phyloP scores from a whole-genome alignment of 2,113 vertebrate species.

The Antechinus flavipes region DNA sequence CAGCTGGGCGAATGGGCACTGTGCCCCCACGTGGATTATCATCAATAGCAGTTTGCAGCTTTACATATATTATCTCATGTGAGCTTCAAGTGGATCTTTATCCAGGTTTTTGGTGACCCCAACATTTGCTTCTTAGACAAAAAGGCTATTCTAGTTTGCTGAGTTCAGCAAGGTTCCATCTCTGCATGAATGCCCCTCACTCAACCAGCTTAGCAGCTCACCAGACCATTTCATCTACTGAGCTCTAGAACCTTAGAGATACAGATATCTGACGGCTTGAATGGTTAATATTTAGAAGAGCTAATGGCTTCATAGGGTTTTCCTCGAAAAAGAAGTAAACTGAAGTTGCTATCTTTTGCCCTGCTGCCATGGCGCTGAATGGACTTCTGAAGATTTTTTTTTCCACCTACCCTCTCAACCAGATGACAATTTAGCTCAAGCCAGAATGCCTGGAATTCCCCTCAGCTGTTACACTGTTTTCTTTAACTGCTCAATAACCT shows the following conservation, averaged over 20 bases:
- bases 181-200: neutral
- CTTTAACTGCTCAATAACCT: conserved; percentile 62
- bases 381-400: conserved; percentile 44
- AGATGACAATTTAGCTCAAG: conserved; percentile 55
- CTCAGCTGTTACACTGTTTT: conserved; percentile 57
- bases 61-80: neutral
- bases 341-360: conserved; percentile 59
- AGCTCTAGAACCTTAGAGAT: neutral
- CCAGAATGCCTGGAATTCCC: conserved; percentile 63
- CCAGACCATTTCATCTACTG: conserved; percentile 31
- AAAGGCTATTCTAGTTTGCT: neutral
- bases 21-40: neutral
- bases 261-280: conserved; percentile 52
- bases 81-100: neutral
- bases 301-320: conserved; percentile 39
- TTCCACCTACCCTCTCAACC: neutral
- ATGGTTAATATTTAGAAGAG: conserved; percentile 71
- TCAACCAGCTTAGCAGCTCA: neutral
- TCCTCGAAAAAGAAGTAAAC: conserved; percentile 56
- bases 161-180: conserved; percentile 4
- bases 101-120: neutral
- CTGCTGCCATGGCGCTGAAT: conserved; percentile 46
- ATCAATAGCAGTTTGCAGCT: neutral
- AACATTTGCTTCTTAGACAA: neutral
- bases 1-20: conserved; percentile 51